These are phyloP conservation scores for Manis javanica DNA, from an alignment of 2,797 vertebrate species.

Conservation along the genomic window DNA sequence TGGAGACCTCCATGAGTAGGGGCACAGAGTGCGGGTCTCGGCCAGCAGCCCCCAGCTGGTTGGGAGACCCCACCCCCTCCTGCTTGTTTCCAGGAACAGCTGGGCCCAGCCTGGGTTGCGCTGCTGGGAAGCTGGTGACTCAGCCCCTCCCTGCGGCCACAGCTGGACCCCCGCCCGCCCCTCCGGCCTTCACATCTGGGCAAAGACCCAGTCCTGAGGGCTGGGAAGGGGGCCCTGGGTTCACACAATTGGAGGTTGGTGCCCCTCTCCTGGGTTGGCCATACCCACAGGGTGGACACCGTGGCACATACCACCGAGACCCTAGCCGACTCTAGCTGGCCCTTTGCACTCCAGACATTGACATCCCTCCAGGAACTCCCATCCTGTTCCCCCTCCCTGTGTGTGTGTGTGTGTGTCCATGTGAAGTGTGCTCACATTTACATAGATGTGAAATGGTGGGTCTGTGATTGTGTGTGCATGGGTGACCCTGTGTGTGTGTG, in stretches of 20 bases:
- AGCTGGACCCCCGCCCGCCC: constrained; percentile 77
- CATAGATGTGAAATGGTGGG: background rate
- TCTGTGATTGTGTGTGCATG: background rate
- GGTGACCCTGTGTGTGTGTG: background rate
- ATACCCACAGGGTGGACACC: background rate
- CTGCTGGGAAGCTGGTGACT: constrained; percentile 80
- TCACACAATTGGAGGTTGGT: background rate
- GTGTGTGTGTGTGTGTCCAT: background rate
- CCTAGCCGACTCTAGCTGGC: background rate
- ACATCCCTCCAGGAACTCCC: background rate
- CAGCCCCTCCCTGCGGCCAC: constrained; percentile 79
- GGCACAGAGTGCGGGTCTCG: background rate
- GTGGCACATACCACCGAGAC: background rate
- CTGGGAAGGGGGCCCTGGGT: background rate
- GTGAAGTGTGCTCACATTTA: background rate
- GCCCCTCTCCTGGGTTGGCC: background rate
- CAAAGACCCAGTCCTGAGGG: constrained; percentile 43
- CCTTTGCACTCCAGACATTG: background rate
- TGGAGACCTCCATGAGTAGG: background rate
- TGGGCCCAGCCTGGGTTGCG: constrained; percentile 70
- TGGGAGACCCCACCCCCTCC: constrained; percentile 70
- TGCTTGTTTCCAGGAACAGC: constrained; percentile 77
- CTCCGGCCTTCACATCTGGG: constrained; percentile 73
- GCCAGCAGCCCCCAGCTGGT: constrained; percentile 31
- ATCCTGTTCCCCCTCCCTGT: background rate